Evolutionary conservation across 2,113 vertebrate genomes (phyloP).

Genomic region (Setophaga kirtlandii): DNA sequence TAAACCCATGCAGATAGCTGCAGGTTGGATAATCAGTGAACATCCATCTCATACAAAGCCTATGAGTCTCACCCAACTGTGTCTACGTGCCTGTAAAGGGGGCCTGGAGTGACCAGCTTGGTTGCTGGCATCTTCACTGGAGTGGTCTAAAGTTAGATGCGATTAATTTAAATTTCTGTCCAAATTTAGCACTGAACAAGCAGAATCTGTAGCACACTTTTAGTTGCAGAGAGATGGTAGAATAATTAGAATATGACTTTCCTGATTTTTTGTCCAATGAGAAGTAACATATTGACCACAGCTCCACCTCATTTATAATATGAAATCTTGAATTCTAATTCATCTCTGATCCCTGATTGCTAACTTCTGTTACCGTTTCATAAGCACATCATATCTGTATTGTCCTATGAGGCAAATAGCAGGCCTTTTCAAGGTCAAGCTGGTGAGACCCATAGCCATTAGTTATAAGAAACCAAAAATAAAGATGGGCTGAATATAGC

Average conservation of each 20-base stretch:
- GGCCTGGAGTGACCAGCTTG: not conserved
- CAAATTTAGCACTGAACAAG: not conserved
- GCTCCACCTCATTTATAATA: not conserved
- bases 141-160: not conserved
- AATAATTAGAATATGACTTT: not conserved
- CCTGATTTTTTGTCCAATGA: not conserved
- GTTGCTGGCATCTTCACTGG: not conserved
- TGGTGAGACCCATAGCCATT: not conserved
- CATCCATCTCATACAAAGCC: not conserved
- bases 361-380: not conserved
- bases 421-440: not conserved
- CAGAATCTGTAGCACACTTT: not conserved
- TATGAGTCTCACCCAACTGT: not conserved
- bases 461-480: slow-evolving; percentile 34
- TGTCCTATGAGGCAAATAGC: not conserved
- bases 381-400: not conserved
- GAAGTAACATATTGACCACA: not conserved
- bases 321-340: not conserved
- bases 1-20: rapidly evolving
- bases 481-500: slow-evolving; percentile 46
- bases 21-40: not conserved
- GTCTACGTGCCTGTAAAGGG: not conserved
- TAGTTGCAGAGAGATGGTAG: not conserved
- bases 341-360: not conserved
- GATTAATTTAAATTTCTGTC: not conserved